Evolutionary conservation across 2,797 vertebrate species (phyloP), one percentile per base, ranked within the genome.

Genomic region (Spinibarbus caldwelli): DNA sequence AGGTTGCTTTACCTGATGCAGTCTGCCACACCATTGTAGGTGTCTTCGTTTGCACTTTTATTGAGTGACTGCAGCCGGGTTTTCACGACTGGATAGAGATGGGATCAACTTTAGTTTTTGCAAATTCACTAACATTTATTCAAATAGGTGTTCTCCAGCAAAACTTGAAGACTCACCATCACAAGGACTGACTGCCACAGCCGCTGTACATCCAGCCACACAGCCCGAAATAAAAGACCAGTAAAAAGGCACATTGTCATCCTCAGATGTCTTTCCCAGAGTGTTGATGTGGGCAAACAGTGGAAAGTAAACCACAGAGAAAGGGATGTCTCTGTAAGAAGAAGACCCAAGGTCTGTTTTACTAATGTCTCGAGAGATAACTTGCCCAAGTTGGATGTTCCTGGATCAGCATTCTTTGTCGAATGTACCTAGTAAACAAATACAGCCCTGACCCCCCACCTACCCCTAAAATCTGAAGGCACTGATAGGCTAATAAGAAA

Each of bases 261-360:
- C 91, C 43, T 93, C 92, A 2, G 94, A 94, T 36, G 89, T 92
- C 77, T 90, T 92, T 54, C 95, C 96, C 4, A 96, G 91, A 80
- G 94, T 93, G 90, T 97, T 94, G 71, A 97, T 88, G 85, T 96
- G 95, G 83, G 96, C 95, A 82, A 96, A 96, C 62, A 97, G 93
- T 4, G 96, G 96, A 78, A 97, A 97, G 90, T 97, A 97, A 81
- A 97, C 90, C 6, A 96, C 87, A 0, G 96, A 96, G 89, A 97
- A 97, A 0, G 96, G 96, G 78, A 97, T 95, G 89, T 97, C 96
- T 90, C 96, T 97, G 88, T 80, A 85, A 86, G 78, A 57, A 71
- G 45, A 6, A 87, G 5, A 57, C 21, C 26, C 72, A 66, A 6
- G 38, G 59, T 59, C 26, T 68, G 11, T 52, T 64, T 82, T 49